These are phyloP conservation scores for Mustela nigripes DNA, from an alignment of 2,113 vertebrate genomes.

Conservation along the genomic window DNA sequence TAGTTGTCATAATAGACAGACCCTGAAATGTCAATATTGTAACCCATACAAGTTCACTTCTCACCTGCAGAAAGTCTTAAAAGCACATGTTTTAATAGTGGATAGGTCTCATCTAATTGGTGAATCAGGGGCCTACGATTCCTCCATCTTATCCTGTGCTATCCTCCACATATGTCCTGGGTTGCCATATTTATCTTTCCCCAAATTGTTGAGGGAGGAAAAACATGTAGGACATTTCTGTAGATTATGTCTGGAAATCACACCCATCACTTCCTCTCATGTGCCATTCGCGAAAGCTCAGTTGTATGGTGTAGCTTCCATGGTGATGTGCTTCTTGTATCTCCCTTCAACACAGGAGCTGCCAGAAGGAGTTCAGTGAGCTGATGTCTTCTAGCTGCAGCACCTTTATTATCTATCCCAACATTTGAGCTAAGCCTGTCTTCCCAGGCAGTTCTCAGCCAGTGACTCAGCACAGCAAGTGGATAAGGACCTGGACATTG, in stretches of 20 bases:
- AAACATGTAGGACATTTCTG: neutral
- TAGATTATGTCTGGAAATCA: neutral
- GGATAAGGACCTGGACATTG: neutral
- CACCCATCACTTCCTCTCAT: neutral
- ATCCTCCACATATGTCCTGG: neutral
- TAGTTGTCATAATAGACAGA: constrained; percentile 62
- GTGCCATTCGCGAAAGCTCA: neutral
- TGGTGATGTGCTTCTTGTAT: neutral
- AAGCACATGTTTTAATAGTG: neutral
- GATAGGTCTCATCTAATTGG: neutral
- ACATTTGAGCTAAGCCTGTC: neutral
- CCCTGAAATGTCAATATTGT: constrained; percentile 45
- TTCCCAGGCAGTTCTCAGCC: neutral
- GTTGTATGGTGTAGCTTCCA: neutral
- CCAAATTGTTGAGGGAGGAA: neutral
- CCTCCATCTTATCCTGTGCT: neutral
- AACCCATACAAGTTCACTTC: constrained; percentile 62
- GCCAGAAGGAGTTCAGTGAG: neutral
- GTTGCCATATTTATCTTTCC: neutral
- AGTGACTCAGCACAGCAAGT: neutral
- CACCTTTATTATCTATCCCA: neutral
- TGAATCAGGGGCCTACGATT: constrained; percentile 53
- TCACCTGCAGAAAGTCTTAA: constrained; percentile 1
- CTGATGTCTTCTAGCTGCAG: neutral
- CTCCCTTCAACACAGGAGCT: neutral